Conservation (phyloP, 2,113 vertebrate genomes). For the Hepsetus odoe region DNA sequence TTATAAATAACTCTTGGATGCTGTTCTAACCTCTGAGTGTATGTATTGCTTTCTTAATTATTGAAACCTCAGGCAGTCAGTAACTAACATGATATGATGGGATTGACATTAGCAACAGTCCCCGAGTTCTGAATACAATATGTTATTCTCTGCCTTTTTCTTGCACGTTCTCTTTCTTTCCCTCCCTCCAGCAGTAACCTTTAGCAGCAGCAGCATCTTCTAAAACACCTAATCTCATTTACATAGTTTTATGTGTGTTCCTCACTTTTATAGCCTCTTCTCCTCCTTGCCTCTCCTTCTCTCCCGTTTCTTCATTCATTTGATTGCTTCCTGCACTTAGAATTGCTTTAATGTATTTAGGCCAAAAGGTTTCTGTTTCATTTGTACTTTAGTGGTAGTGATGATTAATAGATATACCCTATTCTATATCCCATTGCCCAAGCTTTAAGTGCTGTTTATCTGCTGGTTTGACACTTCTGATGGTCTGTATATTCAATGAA, state of each 20-base stretch:
- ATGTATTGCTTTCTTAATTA: slow-evolving; percentile 40
- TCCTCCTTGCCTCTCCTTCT: slow-evolving; percentile 1
- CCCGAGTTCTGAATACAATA: slow-evolving; percentile 28
- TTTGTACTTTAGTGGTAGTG: slow-evolving; percentile 63
- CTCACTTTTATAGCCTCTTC: neutral
- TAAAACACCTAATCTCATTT: neutral
- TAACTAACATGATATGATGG: slow-evolving; percentile 19
- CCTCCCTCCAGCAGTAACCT: neutral
- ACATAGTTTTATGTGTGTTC: neutral
- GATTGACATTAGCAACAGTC: slow-evolving; percentile 31
- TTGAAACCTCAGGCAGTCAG: slow-evolving; percentile 24
- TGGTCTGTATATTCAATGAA: too few relatives aligned
- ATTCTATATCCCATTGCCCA: slow-evolving; percentile 65
- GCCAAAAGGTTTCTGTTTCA: slow-evolving; percentile 75
- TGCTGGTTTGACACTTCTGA: too few relatives aligned
- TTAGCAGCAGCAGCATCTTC: neutral
- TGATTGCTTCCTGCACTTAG: slow-evolving; percentile 63
- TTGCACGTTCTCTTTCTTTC: slow-evolving; percentile 5
- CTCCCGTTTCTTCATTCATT: slow-evolving; percentile 42
- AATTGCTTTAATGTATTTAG: slow-evolving; percentile 68
- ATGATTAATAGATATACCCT: slow-evolving; percentile 74
- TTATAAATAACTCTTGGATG: neutral
- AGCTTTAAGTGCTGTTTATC: too few relatives aligned
- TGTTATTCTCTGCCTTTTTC: slow-evolving; percentile 9
- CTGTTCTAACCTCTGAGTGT: slow-evolving; percentile 31